Percentiles rank a stretch among this genome's conserved stretches.
These are phyloP conservation scores for Nephrocerus scutellatus DNA, from an alignment of 2,888 invertebrate genomes.

Conservation along the genomic window DNA sequence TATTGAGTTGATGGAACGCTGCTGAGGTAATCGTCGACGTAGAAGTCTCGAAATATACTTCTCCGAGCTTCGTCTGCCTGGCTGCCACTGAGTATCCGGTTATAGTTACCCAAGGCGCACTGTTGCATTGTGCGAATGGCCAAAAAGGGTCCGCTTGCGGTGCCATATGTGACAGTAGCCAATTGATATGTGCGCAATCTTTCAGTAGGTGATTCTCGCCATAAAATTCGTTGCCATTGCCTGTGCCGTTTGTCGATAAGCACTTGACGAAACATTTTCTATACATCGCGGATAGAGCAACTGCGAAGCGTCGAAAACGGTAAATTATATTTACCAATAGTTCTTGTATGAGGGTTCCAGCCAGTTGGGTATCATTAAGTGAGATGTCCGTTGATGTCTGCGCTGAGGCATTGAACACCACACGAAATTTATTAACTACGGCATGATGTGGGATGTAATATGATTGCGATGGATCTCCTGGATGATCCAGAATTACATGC, in stretches of 20 bases:
- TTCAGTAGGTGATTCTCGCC: constrained; percentile 5
- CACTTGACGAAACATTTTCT: constrained; percentile 9
- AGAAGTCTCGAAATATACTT: constrained; percentile 8
- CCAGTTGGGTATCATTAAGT: constrained; percentile 9
- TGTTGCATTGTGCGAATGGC: constrained; percentile 6
- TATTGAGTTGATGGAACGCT: constrained; percentile 8
- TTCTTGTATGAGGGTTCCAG: constrained; percentile 7
- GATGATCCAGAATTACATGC: no score
- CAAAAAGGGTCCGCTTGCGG: constrained; percentile 11
- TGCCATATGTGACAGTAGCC: constrained; percentile 8
- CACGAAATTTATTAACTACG: constrained; percentile 6
- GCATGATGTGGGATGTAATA: constrained; percentile 15
- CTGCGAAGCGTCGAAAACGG: constrained; percentile 4
- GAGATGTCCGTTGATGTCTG: constrained; percentile 6
- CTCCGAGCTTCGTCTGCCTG: background rate
- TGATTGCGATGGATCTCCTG: no score
- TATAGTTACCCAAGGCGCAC: constrained; percentile 4
- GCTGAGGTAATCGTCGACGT: constrained; percentile 13
- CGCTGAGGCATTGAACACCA: constrained; percentile 14
- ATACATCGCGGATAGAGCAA: constrained; percentile 5
- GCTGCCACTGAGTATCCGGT: background rate
- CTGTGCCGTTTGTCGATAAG: constrained; percentile 7
- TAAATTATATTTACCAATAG: constrained; percentile 1
- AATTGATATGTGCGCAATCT: background rate
- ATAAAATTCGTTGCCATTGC: constrained; percentile 6